A percentile compares a stretch with the other conserved stretches of the same genome.
Conservation (phyloP, 2,113 vertebrate genomes). For the Gulo gulo region DNA sequence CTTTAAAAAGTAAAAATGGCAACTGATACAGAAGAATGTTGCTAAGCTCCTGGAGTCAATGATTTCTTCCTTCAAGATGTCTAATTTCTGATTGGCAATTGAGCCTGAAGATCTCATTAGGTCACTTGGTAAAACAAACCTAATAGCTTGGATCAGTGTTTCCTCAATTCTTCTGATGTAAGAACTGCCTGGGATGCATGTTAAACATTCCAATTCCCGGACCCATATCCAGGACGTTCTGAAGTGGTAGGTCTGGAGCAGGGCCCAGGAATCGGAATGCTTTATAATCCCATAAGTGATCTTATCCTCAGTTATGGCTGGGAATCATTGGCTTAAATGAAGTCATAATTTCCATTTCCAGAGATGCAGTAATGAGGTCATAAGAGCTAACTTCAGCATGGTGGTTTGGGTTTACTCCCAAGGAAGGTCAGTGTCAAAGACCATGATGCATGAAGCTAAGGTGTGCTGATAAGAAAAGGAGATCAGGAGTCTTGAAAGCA, state of each 20-base stretch:
- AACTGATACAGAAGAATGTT: not conserved
- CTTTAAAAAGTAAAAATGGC: not conserved
- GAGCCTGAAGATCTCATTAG: not conserved
- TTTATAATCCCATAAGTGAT: not conserved
- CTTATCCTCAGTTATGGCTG: not conserved
- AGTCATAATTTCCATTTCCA: conserved; percentile 44
- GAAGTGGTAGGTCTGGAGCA: not conserved
- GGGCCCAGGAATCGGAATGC: not conserved
- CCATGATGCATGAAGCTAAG: not conserved
- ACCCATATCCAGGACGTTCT: not conserved
- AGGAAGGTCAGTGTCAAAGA: conserved; percentile 16
- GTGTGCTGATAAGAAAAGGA: conserved; percentile 39
- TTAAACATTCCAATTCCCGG: not conserved
- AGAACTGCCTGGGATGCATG: not conserved
- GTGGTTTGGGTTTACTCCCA: conserved; percentile 11
- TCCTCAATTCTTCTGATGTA: not conserved
- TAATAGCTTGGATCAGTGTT: not conserved
- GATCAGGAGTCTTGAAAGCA: not conserved
- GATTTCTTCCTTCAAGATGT: not conserved
- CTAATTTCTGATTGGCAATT: not conserved
- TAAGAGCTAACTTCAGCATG: conserved; percentile 25
- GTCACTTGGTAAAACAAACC: not conserved
- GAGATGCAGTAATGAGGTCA: conserved; percentile 14
- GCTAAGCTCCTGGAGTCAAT: not conserved
- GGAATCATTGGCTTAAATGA: conserved; percentile 32